Conservation (phyloP, 30 jellyfish, hydroid and myxozoan genomes). For the Sanderia malayensis region DNA sequence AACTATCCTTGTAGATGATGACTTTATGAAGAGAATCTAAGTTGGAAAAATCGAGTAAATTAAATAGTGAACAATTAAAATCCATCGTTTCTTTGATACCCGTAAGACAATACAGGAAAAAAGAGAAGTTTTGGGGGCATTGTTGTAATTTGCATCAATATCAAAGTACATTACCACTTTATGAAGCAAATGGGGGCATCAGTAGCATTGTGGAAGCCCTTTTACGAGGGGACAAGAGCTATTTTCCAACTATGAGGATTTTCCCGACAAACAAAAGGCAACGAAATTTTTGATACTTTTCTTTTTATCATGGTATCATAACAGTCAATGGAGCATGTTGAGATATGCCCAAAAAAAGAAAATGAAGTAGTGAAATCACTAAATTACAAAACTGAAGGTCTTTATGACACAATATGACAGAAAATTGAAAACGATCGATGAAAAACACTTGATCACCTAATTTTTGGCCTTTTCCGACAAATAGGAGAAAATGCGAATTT, state of each 20-base stretch:
- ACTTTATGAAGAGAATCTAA: not conserved
- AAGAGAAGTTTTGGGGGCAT: not conserved
- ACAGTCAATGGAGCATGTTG: too few relatives aligned
- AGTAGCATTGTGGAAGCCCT: too few relatives aligned
- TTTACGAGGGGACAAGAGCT: too few relatives aligned
- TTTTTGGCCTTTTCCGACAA: too few relatives aligned
- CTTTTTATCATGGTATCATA: too few relatives aligned
- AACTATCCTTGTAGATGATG: not conserved
- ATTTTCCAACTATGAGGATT: too few relatives aligned
- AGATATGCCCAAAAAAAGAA: too few relatives aligned
- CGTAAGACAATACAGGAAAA: not conserved
- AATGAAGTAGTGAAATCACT: too few relatives aligned
- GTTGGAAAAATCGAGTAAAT: not conserved
- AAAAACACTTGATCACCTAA: not conserved
- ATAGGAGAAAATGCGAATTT: not conserved
- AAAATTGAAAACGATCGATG: not conserved
- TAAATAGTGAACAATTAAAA: not conserved
- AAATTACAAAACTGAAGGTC: too few relatives aligned
- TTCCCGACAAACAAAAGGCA: too few relatives aligned
- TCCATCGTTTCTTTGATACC: not conserved
- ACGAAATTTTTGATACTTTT: too few relatives aligned
- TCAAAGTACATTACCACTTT: not conserved
- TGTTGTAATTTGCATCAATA: not conserved
- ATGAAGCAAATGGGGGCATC: too few relatives aligned
- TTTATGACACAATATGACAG: not conserved